These are phyloP conservation scores for Gopherus evgoodei DNA, from an alignment of 2,113 vertebrate species.

Conservation along the genomic window DNA sequence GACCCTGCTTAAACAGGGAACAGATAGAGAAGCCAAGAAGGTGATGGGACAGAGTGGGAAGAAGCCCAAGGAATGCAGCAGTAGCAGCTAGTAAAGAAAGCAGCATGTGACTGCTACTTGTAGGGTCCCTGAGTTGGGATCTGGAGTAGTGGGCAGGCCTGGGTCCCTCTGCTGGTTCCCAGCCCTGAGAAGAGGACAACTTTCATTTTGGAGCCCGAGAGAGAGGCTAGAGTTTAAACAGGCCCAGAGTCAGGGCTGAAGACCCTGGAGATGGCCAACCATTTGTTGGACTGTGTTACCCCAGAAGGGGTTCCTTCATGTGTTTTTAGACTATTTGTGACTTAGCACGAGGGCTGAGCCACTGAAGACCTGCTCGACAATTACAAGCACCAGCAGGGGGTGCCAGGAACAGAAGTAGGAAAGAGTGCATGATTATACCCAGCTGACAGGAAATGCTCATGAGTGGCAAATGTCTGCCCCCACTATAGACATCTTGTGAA, in stretches of 20 bases:
- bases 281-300: neutral
- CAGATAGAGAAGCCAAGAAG: neutral
- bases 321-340: neutral
- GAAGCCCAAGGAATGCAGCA: neutral
- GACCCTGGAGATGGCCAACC: neutral
- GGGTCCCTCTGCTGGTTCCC: neutral
- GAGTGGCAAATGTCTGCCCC: neutral
- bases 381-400: neutral
- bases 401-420: neutral
- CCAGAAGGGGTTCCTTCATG: no score
- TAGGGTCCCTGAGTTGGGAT: neutral
- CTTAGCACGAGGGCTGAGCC: neutral
- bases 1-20: neutral
- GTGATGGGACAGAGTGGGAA: neutral
- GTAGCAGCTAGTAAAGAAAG: neutral
- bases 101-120: neutral
- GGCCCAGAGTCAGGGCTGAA: neutral
- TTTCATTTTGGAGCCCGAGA: neutral
- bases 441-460: neutral
- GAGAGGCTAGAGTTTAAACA: neutral
- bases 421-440: neutral
- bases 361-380: neutral
- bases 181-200: neutral
- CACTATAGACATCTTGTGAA: neutral
- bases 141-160: neutral